Conservation (phyloP, 2,888 invertebrate genomes). For the Biston stratarius region DNA sequence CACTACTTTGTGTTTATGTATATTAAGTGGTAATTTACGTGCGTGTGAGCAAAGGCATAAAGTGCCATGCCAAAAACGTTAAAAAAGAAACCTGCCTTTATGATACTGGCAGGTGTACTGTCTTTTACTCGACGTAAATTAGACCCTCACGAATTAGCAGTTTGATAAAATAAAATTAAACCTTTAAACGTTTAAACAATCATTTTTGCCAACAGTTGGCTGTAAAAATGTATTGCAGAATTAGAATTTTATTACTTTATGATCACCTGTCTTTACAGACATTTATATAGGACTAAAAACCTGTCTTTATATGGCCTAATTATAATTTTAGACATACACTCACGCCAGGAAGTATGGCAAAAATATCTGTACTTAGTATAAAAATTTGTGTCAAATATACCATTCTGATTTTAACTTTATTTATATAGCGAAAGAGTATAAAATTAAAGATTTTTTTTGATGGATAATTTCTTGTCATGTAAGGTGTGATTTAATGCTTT, state of each 20-base stretch:
- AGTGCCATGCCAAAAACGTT: background rate
- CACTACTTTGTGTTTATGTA: too few species aligned
- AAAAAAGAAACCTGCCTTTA: background rate
- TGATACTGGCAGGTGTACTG: background rate
- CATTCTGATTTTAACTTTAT: slow-evolving; percentile 9
- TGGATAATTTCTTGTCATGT: slow-evolving; percentile 6
- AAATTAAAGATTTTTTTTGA: background rate
- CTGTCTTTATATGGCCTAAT: slow-evolving; percentile 23
- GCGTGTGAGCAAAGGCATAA: too few species aligned
- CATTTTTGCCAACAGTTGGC: slow-evolving; percentile 18
- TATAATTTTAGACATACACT: slow-evolving; percentile 26
- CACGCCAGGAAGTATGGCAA: slow-evolving; percentile 15
- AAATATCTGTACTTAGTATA: background rate
- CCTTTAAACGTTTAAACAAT: slow-evolving; percentile 21
- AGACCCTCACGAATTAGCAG: background rate
- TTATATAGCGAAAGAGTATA: background rate
- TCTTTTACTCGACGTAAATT: background rate
- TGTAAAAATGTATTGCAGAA: slow-evolving; percentile 13
- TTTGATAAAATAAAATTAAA: slow-evolving; percentile 7
- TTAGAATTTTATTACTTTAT: slow-evolving; percentile 32
- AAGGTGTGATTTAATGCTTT: slow-evolving; percentile 28
- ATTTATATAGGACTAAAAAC: slow-evolving; percentile 22
- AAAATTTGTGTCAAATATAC: background rate
- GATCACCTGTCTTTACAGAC: slow-evolving; percentile 29
- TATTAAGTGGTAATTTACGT: too few species aligned